Percentiles rank a stretch among this genome's conserved stretches.
phyloP scores from a whole-genome alignment of 2,797 vertebrate species.

The Gephyroberyx darwinii region DNA sequence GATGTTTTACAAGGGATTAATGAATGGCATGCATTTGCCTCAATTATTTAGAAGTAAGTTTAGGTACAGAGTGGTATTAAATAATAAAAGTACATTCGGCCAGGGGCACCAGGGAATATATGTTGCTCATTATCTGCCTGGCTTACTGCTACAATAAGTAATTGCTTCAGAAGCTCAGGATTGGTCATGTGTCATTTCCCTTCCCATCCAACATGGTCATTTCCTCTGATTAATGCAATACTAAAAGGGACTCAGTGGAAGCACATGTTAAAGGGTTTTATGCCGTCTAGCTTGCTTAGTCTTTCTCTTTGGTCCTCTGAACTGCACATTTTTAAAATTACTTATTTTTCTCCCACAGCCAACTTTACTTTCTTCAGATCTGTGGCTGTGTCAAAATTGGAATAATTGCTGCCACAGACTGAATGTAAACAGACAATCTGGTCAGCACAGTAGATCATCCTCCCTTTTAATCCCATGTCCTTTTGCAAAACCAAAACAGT shows the following conservation, averaged over 20 bases:
- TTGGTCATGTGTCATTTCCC: constrained; percentile 66
- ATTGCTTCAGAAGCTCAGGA: constrained; percentile 57
- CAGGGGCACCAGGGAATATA: constrained; percentile 43
- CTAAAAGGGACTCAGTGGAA: constrained; percentile 43
- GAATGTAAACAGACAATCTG: constrained; percentile 35
- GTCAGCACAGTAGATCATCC: neutral
- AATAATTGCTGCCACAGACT: constrained; percentile 37
- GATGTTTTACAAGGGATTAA: constrained; percentile 63
- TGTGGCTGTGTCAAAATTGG: constrained; percentile 12
- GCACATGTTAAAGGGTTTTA: constrained; percentile 41
- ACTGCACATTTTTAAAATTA: constrained; percentile 23
- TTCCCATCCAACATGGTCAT: constrained; percentile 39
- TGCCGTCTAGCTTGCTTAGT: constrained; percentile 39
- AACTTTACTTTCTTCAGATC: constrained; percentile 38
- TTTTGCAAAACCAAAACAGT: constrained; percentile 15
- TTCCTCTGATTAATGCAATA: constrained; percentile 55
- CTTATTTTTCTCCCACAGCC: constrained; percentile 13
- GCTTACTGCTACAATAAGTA: constrained; percentile 57
- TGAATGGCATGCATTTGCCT: constrained; percentile 63
- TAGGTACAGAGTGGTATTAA: constrained; percentile 67
- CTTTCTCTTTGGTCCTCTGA: constrained; percentile 36
- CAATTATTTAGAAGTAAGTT: constrained; percentile 70
- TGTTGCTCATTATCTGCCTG: constrained; percentile 68
- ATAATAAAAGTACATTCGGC: constrained; percentile 59
- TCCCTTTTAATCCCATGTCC: constrained; percentile 11